Base-by-base conservation (phyloP, 2,797 vertebrate species). In the Dryobates pubescens region DNA sequence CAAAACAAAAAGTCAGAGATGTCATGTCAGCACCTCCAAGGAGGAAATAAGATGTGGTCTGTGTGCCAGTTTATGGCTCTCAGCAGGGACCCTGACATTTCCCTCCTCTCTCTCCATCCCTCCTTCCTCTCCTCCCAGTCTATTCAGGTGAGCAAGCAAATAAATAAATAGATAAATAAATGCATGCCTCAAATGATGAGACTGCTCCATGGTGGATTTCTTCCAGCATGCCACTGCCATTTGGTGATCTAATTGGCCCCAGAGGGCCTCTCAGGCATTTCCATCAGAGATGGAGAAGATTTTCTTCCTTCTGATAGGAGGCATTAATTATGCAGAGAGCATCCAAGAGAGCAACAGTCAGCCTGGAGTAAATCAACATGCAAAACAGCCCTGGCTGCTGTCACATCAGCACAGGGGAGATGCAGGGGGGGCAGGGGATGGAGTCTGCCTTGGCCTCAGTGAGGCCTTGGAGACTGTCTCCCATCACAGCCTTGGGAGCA, bases 171-270 rank as follows among this genome's bases (percentile, higher is more conserved):
- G n/a, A n/a, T n/a, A 16, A 43, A 45, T 6, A 17, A 36, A 36
- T 8, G 36, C 36, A 36, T 36, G 36, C 36, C 36, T 41, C 47
- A 49, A 88, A 43, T 30, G 51, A 96, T 88, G 78, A 94, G 90
- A 91, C 91, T 38, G 49, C 57, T 82, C 69, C 77, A 85, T 57
- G 71, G 82, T 77, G 65, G 65, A 45, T 79, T 92, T 92, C 73
- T 95, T 92, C 61, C 63, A 88, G 85, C 82, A 94, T 86, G 68
- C 84, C 91, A 86, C 78, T 91, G 62, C 68, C 88, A 95, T 94
- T 92, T 95, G 88, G 61, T 93, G 71, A 96, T 94, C 84, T 95
- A 94, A 95, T 95, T 95, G 82, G 90, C 79, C 91, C 93, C 92
- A 81, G 43, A 92, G 88, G 92, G 72, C 68, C 86, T 86, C 81